Base-by-base conservation (phyloP, 2,113 vertebrate species). In the Piprites chloris region DNA sequence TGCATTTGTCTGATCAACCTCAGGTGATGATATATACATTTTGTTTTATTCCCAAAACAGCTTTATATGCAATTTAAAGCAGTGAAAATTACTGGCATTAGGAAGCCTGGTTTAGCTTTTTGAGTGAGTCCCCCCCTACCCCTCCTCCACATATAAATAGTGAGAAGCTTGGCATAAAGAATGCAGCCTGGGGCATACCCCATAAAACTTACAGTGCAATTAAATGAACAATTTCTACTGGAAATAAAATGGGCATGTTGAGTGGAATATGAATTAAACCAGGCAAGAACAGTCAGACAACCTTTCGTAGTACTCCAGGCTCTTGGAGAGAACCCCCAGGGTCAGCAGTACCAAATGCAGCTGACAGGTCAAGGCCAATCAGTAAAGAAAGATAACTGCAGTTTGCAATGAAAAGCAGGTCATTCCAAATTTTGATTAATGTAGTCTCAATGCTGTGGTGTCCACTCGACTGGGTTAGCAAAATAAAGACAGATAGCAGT, bases 181-280 rank as follows among this genome's bases (percentile, higher is more conserved):
- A 98, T 21, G 59, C 95, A 97, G 98, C 98, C 98, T 96, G 96
- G 96, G 97, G 98, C 98, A 97, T 97, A 98, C 89, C 87, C 96
- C 97, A 98, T 98, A 98, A 98, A 98, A 98, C 98, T 96, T 98
- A 98, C 97, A 98, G 97, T 97, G 97, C 98, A 98, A 98, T 98
- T 98, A 98, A 98, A 98, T 97, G 98, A 98, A 97, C 97, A 98
- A 97, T 98, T 98, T 98, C 97, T 98, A 97, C 95, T 97, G 96
- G 98, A 98, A 97, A 98, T 98, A 98, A 98, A 98, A 97, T 55
- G 56, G 89, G 90, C 91, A 90, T 94, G 96, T 96, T 97, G 98
- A 95, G 92, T 95, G 93, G 98, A 98, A 98, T 98, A 97, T 97
- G 97, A 98, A 98, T 98, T 98, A 98, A 97, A 97, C 81, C 67